phyloP scores from a whole-genome alignment of 1,140 invertebrate species.

The Plectus sambesii region DNA sequence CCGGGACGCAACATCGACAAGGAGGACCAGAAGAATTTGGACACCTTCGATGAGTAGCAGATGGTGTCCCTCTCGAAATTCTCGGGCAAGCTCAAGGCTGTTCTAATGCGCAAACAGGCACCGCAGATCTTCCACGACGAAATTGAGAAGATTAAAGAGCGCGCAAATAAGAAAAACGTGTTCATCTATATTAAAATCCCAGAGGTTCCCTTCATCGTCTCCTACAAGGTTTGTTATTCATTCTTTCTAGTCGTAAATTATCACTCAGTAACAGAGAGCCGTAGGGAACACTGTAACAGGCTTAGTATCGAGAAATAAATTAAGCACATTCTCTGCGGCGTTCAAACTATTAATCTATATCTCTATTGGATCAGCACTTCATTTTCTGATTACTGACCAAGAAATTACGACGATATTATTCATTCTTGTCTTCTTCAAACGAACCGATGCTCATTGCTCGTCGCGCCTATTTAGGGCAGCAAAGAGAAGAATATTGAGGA shows the following conservation, averaged over 20 bases:
- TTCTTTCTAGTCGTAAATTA: not conserved
- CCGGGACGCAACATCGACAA: slow-evolving; percentile 75
- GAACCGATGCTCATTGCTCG: not conserved
- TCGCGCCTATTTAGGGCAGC: slow-evolving; percentile 57
- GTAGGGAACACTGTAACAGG: too few relatives aligned
- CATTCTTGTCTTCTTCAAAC: slow-evolving; percentile 13
- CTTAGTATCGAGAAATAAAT: too few relatives aligned
- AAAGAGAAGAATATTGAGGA: slow-evolving; percentile 97
- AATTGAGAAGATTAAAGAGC: slow-evolving; percentile 95
- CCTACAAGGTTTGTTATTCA: slow-evolving; percentile 60
- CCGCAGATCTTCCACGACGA: slow-evolving; percentile 69
- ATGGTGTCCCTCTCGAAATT: slow-evolving; percentile 19
- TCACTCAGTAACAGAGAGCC: not conserved
- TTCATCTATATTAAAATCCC: slow-evolving; percentile 95
- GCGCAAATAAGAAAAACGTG: slow-evolving; percentile 93
- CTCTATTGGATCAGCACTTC: too few relatives aligned
- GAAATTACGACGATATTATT: too few relatives aligned
- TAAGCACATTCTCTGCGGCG: too few relatives aligned
- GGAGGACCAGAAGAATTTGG: slow-evolving; percentile 31
- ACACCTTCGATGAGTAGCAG: slow-evolving; percentile 21
- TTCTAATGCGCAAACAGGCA: slow-evolving; percentile 8
- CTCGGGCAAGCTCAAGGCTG: slow-evolving; percentile 11
- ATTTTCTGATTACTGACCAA: too few relatives aligned
- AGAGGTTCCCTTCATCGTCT: slow-evolving; percentile 85
- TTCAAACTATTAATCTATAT: too few relatives aligned